Percentiles rank a stretch among this genome's conserved stretches.
These are phyloP conservation scores for Danaus chrysippus DNA, from an alignment of 2,888 invertebrate genomes.

Conservation along the genomic window DNA sequence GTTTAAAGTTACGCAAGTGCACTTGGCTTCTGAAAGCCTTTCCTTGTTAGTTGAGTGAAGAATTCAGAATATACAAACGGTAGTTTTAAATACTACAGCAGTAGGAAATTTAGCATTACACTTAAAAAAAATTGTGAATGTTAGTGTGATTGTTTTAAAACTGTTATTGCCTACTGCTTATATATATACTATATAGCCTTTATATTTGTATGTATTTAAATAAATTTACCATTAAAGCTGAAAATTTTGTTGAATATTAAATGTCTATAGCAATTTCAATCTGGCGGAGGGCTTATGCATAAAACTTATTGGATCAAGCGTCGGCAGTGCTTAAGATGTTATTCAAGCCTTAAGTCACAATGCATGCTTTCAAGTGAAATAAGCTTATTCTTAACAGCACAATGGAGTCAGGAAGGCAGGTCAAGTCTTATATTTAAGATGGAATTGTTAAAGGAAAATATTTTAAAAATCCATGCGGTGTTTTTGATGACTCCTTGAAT, in stretches of 20 bases:
- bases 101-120: not conserved
- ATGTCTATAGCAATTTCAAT: conserved; percentile 16
- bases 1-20: conserved; percentile 25
- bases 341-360: conserved; percentile 37
- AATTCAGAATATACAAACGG: conserved; percentile 18
- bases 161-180: too few relatives aligned
- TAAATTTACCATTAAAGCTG: not conserved
- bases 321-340: conserved; percentile 28
- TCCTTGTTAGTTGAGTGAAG: conserved; percentile 23
- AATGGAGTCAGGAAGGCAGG: conserved; percentile 41
- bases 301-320: conserved; percentile 31
- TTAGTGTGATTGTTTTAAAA: too few relatives aligned
- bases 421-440: conserved; percentile 36
- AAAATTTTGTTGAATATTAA: not conserved
- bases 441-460: conserved; percentile 3
- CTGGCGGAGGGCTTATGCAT: conserved; percentile 25
- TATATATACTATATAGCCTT: not conserved
- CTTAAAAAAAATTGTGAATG: too few relatives aligned
- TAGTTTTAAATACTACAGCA: conserved; percentile 2
- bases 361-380: conserved; percentile 46
- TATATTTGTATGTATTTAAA: not conserved
- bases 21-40: conserved; percentile 27
- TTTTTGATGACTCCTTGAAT: too few relatives aligned
- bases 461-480: too few relatives aligned
- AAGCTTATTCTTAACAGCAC: conserved; percentile 39